Conservation (phyloP, 2,797 vertebrate genomes). For the Meda fulgida region DNA sequence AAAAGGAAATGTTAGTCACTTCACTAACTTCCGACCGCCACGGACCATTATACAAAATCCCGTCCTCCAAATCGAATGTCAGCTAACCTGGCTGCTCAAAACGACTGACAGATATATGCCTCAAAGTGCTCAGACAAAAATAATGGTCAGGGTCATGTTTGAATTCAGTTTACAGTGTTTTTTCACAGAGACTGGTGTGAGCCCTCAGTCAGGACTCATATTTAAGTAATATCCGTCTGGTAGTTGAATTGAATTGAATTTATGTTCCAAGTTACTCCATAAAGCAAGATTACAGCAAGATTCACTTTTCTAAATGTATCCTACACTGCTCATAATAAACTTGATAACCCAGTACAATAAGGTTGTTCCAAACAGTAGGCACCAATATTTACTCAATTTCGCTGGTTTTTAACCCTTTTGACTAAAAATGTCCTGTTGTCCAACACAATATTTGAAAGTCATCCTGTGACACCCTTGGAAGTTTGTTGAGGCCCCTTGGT, state of each 20-base stretch:
- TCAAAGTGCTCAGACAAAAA: slow-evolving; percentile 8
- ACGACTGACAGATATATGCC: background rate
- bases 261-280: background rate
- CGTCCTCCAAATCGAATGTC: slow-evolving; percentile 4
- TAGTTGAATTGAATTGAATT: background rate
- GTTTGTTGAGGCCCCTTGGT: too few relatives aligned
- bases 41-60: background rate
- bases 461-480: too few relatives aligned
- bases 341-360: background rate
- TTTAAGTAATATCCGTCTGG: background rate
- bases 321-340: background rate
- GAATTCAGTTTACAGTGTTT: background rate
- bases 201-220: background rate
- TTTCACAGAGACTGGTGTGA: background rate
- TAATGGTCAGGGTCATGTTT: background rate
- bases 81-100: slow-evolving; percentile 9
- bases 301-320: background rate
- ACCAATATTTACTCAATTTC: background rate
- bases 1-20: background rate
- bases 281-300: background rate
- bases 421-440: background rate
- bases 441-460: background rate
- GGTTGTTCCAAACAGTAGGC: background rate
- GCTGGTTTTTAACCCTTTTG: background rate
- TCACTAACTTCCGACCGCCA: background rate